Evolutionary conservation across 2,113 vertebrate species (phyloP), one percentile per base, ranked within the genome.

Genomic region (Zapornia atra): DNA sequence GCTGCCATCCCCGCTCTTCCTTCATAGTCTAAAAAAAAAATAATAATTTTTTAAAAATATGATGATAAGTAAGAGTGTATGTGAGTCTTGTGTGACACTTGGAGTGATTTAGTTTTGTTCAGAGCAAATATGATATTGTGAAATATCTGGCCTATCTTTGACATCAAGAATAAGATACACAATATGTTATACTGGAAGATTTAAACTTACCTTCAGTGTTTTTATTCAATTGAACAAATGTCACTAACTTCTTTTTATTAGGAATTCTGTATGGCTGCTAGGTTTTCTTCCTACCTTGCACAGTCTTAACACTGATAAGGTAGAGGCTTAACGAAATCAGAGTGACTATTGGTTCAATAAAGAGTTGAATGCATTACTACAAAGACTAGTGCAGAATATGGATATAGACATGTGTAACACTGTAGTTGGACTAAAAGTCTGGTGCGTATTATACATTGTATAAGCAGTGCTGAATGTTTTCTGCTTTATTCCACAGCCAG

Each of bases 1-100:
- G 98, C 97, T 64, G 97, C 98, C 98, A 98, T 99, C 61, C 98
- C 98, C 71, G 93, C 91, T 87, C 97, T 97, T 71, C 98, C 98
- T 96, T 99, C 98, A 53, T 98, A 97, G n/a, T 98, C 98, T 98
- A 68, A 87, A 86, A 90, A 84, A 93, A 48, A 69, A 34, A n/a
- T 11, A 11, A 38, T 38, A 11, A 15, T 16, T 42, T 42, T 42
- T 42, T 42, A 6, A 66, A 76, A 63, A 64, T 9, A 48, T 4
- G 64, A 24, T 36, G 9, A 50, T 29, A 61, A 36, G 3, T 22
- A n/a, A 17, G 51, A 61, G 10, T 28, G 8, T 56, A 14, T 40
- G 4, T 54, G 42, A 85, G 38, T 61, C 20, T 54, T 76, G 9
- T 84, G 12, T 60, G 26, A 65, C 15, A 40, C 65, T 78, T 61